Base-by-base conservation (phyloP, 1,140 invertebrate genomes). In the Aphidius ervi region DNA sequence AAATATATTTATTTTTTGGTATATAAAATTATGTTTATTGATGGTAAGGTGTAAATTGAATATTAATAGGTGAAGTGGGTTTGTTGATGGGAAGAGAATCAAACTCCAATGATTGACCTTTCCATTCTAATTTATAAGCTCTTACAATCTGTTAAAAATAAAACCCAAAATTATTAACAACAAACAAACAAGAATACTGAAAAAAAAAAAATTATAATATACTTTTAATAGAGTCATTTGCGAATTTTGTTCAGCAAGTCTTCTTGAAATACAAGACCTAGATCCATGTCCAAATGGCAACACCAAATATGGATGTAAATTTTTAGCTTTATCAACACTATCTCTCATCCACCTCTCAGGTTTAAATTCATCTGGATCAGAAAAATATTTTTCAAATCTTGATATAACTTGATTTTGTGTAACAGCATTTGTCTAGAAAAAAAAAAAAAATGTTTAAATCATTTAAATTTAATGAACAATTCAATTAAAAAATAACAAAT, bases 221-320 rank as follows among this genome's bases (percentile, higher is more conserved):
- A 93, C 92, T 74, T 86, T 85, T 43, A 94, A 76, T 6, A 94
- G 68, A n/a, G 91, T 81, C 16, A 91, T 82, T 64, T 88, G 84
- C 69, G 96, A 87, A 75, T 93, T 93, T 76, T 95, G 93, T 70
- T 96, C 92, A 6, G 94, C 93, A 50, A 97, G 80, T 71, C 93
- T 82, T 70, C 91, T 82, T 3, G 93, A 94, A 52, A 96, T 92
- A 67, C 95, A 97, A 8, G 89, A 85, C 61, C 95, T 81, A 31
- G 90, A 84, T 1, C 95, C 95, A 75, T 94, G 90, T 1, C 94
- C 93, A 78, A 97, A 97, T 1, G 94, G 94, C 48, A 96, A 70
- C 5, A 89, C 82, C 4, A 92, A 75, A 74, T 88, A 95, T 0
- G 93, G 93, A 79, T 92, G 86, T 48, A 84, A 69, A 67, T 83